Conservation (phyloP, 1,140 invertebrate genomes). For the Aphis craccivora region DNA sequence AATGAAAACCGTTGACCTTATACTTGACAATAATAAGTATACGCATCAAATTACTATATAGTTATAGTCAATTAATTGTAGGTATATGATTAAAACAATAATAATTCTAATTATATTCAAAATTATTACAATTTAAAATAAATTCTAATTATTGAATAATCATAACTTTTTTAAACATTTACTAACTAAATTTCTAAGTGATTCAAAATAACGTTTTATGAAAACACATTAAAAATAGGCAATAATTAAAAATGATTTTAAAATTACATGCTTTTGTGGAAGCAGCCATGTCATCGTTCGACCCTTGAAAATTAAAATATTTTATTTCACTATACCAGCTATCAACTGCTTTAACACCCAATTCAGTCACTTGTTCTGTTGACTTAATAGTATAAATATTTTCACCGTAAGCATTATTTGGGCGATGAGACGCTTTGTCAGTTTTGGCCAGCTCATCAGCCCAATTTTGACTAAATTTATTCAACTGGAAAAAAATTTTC, state of each 20-base stretch:
- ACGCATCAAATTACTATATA: neutral
- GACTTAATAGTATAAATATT: neutral
- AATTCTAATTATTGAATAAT: neutral
- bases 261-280: constrained; percentile 3
- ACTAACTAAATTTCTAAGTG: neutral
- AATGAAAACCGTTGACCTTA: neutral
- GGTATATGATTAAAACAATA: too few species aligned
- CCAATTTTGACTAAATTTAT: neutral
- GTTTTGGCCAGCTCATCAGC: neutral
- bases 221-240: too few species aligned
- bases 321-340: constrained; percentile 2
- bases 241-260: neutral
- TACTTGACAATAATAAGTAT: neutral
- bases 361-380: neutral
- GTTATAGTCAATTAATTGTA: too few species aligned
- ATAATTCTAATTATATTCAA: too few species aligned
- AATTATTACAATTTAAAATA: neutral
- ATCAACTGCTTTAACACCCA: neutral
- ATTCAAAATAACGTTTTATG: too few species aligned
- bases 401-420: neutral
- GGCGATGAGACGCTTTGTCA: neutral
- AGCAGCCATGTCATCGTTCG: neutral
- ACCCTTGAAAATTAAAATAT: constrained; percentile 28
- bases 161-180: neutral
- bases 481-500: neutral